These are phyloP conservation scores for Rallus crepitans DNA, from an alignment of 2,797 vertebrate genomes.

Conservation along the genomic window DNA sequence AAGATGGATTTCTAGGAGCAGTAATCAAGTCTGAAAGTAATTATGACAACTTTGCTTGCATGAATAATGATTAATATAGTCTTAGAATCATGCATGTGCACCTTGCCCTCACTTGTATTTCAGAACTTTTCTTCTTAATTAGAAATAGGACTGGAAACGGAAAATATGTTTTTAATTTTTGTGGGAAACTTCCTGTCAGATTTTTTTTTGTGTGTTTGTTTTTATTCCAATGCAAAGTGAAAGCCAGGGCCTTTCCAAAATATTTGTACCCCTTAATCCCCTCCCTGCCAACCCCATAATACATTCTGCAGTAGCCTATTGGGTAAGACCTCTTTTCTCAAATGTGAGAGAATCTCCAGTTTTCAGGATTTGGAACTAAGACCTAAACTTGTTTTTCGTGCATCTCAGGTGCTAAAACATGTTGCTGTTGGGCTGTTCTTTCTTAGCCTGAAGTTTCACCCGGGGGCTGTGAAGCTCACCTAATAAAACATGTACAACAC, in stretches of 20 bases:
- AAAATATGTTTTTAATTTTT: background rate
- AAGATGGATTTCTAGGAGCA: background rate
- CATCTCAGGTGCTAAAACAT: background rate
- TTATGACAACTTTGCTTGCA: background rate
- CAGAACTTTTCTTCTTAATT: background rate
- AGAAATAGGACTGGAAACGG: background rate
- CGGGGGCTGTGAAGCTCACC: background rate
- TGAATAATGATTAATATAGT: background rate
- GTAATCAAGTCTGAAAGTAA: background rate
- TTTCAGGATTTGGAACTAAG: background rate
- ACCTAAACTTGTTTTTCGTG: background rate
- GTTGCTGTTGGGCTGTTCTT: background rate
- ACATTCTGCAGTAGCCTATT: background rate
- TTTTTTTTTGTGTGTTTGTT: background rate
- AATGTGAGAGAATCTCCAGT: background rate
- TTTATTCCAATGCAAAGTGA: background rate
- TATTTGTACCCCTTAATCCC: background rate
- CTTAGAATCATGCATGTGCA: background rate
- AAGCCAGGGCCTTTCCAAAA: background rate
- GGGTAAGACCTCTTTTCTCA: background rate
- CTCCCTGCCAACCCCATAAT: background rate
- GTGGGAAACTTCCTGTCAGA: background rate
- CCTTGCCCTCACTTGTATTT: background rate
- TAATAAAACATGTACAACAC: background rate
- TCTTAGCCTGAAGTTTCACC: background rate